A percentile compares a stretch with the other conserved stretches of the same genome.
Evolutionary conservation across 2,888 invertebrate genomes (phyloP).

Genomic region (Homarus gammarus): DNA sequence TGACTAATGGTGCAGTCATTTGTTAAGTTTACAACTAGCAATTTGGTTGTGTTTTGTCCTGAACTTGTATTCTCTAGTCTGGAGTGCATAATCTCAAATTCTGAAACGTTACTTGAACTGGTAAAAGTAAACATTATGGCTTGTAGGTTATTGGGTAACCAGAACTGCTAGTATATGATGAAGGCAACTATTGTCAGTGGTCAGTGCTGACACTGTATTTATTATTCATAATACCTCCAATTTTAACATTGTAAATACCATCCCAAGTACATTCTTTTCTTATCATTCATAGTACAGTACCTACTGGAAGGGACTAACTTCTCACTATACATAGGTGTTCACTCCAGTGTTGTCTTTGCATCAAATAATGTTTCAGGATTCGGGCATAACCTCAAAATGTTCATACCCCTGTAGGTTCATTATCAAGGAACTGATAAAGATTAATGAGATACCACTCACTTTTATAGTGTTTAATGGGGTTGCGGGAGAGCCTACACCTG

Average conservation of each 20-base stretch:
- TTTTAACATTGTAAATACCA: slow-evolving; percentile 44
- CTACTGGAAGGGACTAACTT: slow-evolving; percentile 14
- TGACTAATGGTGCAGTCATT: slow-evolving; percentile 36
- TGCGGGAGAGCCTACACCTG: neutral
- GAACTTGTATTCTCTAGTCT: slow-evolving; percentile 45
- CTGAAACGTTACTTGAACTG: slow-evolving; percentile 29
- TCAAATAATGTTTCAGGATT: slow-evolving; percentile 16
- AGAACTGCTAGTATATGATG: neutral
- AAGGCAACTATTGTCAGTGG: neutral
- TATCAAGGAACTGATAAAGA: neutral
- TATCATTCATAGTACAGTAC: slow-evolving; percentile 32
- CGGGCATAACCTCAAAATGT: slow-evolving; percentile 13
- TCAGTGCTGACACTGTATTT: neutral
- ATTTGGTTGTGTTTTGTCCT: slow-evolving; percentile 44
- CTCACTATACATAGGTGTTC: neutral
- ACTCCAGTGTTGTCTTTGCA: neutral
- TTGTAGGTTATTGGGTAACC: neutral
- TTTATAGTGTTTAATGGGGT: neutral
- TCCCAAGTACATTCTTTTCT: slow-evolving; percentile 36
- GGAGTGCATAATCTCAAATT: slow-evolving; percentile 57
- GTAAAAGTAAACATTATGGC: neutral
- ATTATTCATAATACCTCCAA: slow-evolving; percentile 34
- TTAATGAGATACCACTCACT: neutral
- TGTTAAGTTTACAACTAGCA: slow-evolving; percentile 1
- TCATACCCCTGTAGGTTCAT: neutral